Evolutionary conservation across 2,888 invertebrate genomes (phyloP).

Genomic region (Sphaeridia pumilis): DNA sequence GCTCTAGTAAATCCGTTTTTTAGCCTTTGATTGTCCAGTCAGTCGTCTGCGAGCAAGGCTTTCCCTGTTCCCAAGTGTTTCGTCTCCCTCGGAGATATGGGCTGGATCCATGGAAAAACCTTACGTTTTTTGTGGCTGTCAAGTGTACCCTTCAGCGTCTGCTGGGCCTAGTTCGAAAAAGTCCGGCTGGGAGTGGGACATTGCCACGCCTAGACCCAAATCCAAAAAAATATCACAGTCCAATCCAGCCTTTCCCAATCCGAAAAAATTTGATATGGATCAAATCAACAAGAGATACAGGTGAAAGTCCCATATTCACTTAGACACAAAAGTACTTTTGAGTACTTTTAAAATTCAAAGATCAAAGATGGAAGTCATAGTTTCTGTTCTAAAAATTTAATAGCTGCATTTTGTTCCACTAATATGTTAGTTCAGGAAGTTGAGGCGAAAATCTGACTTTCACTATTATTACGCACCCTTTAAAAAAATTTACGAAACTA

Average conservation of each 20-base stretch:
- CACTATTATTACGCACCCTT: too few relatives aligned
- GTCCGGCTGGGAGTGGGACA: constrained; percentile 32
- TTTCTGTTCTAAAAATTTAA: too few relatives aligned
- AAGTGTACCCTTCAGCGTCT: constrained; percentile 55
- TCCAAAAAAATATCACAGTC: constrained; percentile 26
- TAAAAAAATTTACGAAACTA: too few relatives aligned
- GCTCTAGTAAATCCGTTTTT: too few relatives aligned
- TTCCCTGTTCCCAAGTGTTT: constrained; percentile 1
- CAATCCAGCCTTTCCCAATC: constrained; percentile 23
- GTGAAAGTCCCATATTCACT: too few relatives aligned
- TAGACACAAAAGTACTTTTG: too few relatives aligned
- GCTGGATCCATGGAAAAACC: constrained; percentile 30
- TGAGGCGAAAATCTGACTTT: too few relatives aligned
- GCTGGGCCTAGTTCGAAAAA: constrained; percentile 65
- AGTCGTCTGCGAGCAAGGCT: constrained; percentile 10
- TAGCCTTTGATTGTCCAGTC: constrained; percentile 30
- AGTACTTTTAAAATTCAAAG: too few relatives aligned
- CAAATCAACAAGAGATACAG: constrained; percentile 30
- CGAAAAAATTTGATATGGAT: constrained; percentile 25
- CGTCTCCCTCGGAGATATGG: constrained; percentile 17
- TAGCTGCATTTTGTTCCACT: too few relatives aligned
- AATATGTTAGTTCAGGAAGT: too few relatives aligned
- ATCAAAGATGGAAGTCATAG: too few relatives aligned
- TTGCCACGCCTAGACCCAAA: constrained; percentile 27
- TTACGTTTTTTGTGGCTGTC: constrained; percentile 55